Percentiles rank a stretch among this genome's conserved stretches.
Evolutionary conservation across 2,113 vertebrate genomes (phyloP).

Genomic region (Psilopsiagon aymara): DNA sequence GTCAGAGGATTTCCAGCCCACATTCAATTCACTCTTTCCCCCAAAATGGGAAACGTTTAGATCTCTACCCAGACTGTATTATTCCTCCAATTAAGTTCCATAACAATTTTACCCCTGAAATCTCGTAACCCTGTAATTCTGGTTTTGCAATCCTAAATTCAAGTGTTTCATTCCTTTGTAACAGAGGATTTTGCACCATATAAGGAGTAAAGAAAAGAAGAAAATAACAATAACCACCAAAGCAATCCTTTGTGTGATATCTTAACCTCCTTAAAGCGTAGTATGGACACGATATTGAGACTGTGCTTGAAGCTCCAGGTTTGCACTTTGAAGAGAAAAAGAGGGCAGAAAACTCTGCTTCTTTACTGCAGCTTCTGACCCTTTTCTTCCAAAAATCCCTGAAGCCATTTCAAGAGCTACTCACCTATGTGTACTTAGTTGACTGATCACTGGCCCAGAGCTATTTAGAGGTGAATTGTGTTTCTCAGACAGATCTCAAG

Average conservation of each 20-base stretch:
- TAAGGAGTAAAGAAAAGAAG: not conserved
- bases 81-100: not conserved
- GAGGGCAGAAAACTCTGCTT: not conserved
- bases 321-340: not conserved
- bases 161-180: not conserved
- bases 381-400: not conserved
- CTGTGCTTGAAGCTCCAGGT: not conserved
- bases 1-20: not conserved
- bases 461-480: constrained; percentile 5
- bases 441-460: not conserved
- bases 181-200: not conserved
- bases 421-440: not conserved
- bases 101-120: not conserved
- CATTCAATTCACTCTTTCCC: not conserved
- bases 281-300: accelerated
- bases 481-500: not conserved
- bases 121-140: not conserved
- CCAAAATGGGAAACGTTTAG: not conserved
- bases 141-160: not conserved
- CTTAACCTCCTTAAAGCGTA: not conserved
- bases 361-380: not conserved
- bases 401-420: not conserved
- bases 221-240: not conserved
- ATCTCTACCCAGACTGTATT: not conserved
- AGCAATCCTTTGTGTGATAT: not conserved